A percentile compares a stretch with the other conserved stretches of the same genome.
phyloP scores from a whole-genome alignment of 2,797 vertebrate species.

The Argyrosomus regius region DNA sequence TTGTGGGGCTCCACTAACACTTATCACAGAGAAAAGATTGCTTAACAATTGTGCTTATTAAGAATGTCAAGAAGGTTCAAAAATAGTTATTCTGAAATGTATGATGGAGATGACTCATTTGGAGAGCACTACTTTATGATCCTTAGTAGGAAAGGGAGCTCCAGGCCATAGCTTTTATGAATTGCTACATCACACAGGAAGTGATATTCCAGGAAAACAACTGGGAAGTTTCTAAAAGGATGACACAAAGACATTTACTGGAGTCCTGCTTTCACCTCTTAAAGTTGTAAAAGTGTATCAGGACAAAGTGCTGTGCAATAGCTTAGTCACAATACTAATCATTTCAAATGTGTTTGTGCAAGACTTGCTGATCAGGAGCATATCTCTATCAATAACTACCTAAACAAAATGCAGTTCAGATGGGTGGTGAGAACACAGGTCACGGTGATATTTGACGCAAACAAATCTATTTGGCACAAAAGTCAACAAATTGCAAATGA shows the following conservation, averaged over 20 bases:
- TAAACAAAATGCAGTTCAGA: not conserved
- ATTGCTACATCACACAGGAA: not conserved
- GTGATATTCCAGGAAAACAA: slow-evolving; percentile 29
- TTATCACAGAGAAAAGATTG: slow-evolving; percentile 37
- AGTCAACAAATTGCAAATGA: slow-evolving; percentile 4
- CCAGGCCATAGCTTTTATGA: slow-evolving; percentile 5
- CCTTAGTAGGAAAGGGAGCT: not conserved
- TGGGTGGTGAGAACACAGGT: not conserved
- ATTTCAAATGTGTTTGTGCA: not conserved
- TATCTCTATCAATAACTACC: not conserved
- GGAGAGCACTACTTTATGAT: slow-evolving; percentile 21
- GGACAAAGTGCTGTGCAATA: not conserved
- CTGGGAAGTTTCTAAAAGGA: slow-evolving; percentile 1
- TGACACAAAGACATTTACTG: not conserved
- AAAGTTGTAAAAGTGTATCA: not conserved
- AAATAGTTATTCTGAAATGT: slow-evolving; percentile 14
- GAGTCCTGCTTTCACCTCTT: not conserved
- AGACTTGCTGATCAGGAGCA: not conserved
- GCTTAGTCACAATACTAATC: not conserved
- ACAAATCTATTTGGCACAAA: slow-evolving; percentile 1
- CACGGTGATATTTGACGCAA: not conserved
- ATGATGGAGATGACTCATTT: slow-evolving; percentile 28
- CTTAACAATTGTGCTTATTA: slow-evolving; percentile 44
- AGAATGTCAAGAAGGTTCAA: slow-evolving; percentile 35
- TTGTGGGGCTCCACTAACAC: slow-evolving; percentile 14